Evolutionary conservation across 2,797 vertebrate species (phyloP).

Genomic region (Malacoraja senta): DNA sequence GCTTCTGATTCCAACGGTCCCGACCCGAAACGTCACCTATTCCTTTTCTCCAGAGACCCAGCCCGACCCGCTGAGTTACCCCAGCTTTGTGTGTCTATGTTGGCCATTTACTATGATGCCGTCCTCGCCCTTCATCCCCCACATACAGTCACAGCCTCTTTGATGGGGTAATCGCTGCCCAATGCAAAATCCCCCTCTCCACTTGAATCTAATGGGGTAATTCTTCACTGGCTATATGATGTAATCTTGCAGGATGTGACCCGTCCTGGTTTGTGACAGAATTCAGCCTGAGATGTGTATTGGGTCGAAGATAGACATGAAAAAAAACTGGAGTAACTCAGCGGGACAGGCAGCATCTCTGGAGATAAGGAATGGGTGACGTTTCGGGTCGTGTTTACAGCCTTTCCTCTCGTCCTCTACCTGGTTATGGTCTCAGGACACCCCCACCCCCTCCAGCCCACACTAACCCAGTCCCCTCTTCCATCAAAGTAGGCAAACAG

Average conservation of each 20-base stretch:
- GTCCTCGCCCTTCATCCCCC: not conserved
- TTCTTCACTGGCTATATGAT: conserved; percentile 17
- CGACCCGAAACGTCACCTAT: no score
- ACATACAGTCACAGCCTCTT: not conserved
- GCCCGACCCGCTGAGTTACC: no score
- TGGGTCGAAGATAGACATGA: not conserved
- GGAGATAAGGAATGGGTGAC: no score
- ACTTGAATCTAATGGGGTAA: conserved; percentile 26
- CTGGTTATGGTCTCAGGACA: not conserved
- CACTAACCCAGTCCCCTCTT: not conserved
- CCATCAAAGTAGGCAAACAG: not conserved
- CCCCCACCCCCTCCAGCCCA: not conserved
- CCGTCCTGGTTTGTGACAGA: not conserved
- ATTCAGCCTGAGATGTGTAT: not conserved
- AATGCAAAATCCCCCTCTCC: not conserved
- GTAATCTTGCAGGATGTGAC: conserved; percentile 4
- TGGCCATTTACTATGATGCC: not conserved
- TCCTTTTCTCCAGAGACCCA: no score
- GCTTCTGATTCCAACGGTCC: no score
- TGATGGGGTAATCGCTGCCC: no score
- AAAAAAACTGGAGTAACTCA: no score
- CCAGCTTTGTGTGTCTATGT: no score
- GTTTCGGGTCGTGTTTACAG: not conserved
- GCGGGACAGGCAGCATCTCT: no score
- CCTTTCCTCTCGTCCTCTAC: not conserved